Conservation (phyloP, 1,140 invertebrate genomes). For the Plutomurus gul region DNA sequence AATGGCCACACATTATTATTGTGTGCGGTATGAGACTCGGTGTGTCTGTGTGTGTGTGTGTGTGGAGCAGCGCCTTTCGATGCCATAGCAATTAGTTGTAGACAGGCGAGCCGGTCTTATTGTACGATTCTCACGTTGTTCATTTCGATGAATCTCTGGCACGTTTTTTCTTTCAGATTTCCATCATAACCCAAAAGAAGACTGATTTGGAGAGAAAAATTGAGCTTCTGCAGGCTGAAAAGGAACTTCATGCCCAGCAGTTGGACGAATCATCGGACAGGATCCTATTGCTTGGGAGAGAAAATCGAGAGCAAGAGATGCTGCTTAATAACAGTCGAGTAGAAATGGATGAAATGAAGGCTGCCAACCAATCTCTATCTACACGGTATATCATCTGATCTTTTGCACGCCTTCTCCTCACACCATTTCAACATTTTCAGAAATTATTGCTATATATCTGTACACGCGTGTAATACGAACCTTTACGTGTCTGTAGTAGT, state of each 20-base stretch:
- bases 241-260: conserved; percentile 74
- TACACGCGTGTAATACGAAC: no score
- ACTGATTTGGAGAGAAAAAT: conserved; percentile 80
- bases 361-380: conserved; percentile 39
- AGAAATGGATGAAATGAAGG: conserved; percentile 51
- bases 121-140: background rate
- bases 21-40: no score
- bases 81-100: background rate
- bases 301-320: conserved; percentile 79
- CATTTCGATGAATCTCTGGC: background rate
- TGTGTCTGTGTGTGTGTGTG: no score
- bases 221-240: conserved; percentile 72
- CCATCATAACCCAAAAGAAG: conserved; percentile 80
- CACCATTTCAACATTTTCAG: no score
- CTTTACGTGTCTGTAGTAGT: no score
- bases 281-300: conserved; percentile 79
- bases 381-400: conserved; percentile 28
- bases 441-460: no score
- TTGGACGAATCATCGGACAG: conserved; percentile 88
- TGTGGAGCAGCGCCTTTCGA: no score
- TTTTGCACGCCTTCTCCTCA: no score
- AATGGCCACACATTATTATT: no score
- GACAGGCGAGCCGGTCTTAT: no score
- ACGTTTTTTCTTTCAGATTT: conserved; percentile 63
- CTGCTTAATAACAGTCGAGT: conserved; percentile 58